Base-by-base conservation (phyloP, 1,140 invertebrate genomes). In the Drosophila tropicalis region DNA sequence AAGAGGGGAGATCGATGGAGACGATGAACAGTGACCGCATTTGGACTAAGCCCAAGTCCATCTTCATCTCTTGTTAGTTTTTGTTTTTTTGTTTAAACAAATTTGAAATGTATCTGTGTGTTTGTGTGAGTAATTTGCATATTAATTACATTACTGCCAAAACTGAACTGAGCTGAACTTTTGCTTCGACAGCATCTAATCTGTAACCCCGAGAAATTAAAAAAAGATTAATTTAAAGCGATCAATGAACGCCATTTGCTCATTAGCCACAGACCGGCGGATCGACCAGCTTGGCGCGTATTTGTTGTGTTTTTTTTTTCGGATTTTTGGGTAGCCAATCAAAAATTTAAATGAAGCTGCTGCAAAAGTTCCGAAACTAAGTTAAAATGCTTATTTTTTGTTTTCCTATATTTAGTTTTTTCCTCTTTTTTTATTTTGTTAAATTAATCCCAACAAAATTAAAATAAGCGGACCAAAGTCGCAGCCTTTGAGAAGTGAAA, bases 171-270 rank as follows among this genome's bases (percentile, higher is more conserved):
- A 66, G 83, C 83, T 86, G 83, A 87, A 83, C 83, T 86, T 86
- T 87, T 73, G 76, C 80, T 78, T 81, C 80, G 84, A 87, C 84
- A 84, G 80, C 80, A 72, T 89, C 80, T 89, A 87, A 87, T 87
- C 84, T 87, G 84, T 86, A 86, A 87, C 85, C 84, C 83, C 84
- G 47, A 85, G 81, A 89, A 89, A 84, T 89, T 84, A 89, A 76
- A 87, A 89, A 89, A 89, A 89, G 84, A 89, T 89, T 89, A 89
- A 89, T 89, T 89, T 89, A 89, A 89, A 84, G 84, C 84, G 84
- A 89, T 89, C 84, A 89, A 82, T 89, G 84, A 89, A 89, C 84
- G 84, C 84, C 84, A 89, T 89, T 89, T 89, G 84, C 84, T 89
- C 84, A 89, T 89, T 89, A 89, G 84, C 74, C 74, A 64, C 66